Evolutionary conservation across 2,113 vertebrate genomes (phyloP).

Genomic region (Plecturocebus donacophilus): DNA sequence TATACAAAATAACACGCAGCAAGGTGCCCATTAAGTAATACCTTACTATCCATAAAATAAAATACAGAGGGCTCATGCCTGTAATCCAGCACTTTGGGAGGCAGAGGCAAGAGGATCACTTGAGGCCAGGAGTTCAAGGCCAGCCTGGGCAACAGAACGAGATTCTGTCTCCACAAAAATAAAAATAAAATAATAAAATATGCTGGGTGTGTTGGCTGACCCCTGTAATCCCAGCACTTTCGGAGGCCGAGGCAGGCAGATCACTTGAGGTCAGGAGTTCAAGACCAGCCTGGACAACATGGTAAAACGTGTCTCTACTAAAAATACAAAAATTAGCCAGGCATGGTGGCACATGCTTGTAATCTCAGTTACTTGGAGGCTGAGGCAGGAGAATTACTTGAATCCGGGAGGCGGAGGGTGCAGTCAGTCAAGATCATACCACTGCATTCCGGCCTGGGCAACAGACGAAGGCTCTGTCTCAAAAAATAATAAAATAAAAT

Average conservation of each 20-base stretch:
- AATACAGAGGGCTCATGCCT: background rate
- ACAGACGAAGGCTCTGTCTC: background rate
- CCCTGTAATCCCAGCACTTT: no score
- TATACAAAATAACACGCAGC: background rate
- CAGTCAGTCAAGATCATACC: background rate
- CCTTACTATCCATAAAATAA: conserved; percentile 36
- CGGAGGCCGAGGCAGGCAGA: no score
- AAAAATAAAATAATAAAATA: no score
- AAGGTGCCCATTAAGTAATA: background rate
- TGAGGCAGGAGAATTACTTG: background rate
- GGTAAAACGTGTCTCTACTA: background rate
- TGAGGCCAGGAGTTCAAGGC: background rate
- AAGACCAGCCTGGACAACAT: background rate
- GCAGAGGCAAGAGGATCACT: no score
- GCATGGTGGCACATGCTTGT: background rate
- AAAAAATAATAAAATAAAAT: conserved; percentile 37
- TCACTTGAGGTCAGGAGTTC: background rate
- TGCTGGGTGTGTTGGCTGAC: no score
- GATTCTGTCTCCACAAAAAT: no score
- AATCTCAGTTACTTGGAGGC: background rate
- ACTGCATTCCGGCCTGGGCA: background rate
- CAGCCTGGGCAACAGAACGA: no score
- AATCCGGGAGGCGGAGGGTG: background rate
- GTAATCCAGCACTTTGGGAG: background rate
- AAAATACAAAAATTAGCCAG: background rate